Evolutionary conservation across 2,888 invertebrate genomes (phyloP), one percentile per base, ranked within the genome.

Genomic region (Archips crataeganus): DNA sequence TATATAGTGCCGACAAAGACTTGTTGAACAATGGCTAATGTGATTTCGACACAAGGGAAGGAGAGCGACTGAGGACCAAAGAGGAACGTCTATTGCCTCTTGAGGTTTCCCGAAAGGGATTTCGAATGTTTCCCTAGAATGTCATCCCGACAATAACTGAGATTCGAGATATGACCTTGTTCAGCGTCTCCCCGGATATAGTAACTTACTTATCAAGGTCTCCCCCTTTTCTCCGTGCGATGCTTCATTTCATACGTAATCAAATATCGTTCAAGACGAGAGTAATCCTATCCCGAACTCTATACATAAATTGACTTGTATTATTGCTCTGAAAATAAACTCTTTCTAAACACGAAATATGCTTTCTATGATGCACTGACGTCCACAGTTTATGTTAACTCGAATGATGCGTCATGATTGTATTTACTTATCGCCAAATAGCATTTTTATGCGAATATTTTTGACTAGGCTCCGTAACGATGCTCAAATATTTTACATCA

Each of bases 1-100:
- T 63, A 62, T 65, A 80, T 77, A 81, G 79, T 76, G 77, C 75
- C 79, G 76, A 85, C 85, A 86, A 86, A 85, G 86, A 83, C 76
- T 72, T 77, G 76, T 78, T 79, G 82, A 87, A 90, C 87, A 89
- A 89, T 85, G 79, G 86, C 79, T 88, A 87, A 90, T 90, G 85
- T 87, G 83, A 87, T 89, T 89, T 84, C 80, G 81, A 79, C 83
- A 87, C 86, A 88, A 88, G 84, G 77, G 75, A 77, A 67, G 77
- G 77, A 70, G 70, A 74, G 77, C 82, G 79, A 77, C 78, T 76
- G 81, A 79, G 76, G 78, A 74, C 79, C 75, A 77, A 77, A 60
- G 74, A 75, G 79, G 79, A 79, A 75, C 77, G 79, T 70, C 74
- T 74, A 75, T 63, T 36, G 77, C 78, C 79, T 75, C 79, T 77